A percentile compares a stretch with the other conserved stretches of the same genome.
phyloP scores from a whole-genome alignment of 1,140 invertebrate species.

The Caenorhabditis remanei region DNA sequence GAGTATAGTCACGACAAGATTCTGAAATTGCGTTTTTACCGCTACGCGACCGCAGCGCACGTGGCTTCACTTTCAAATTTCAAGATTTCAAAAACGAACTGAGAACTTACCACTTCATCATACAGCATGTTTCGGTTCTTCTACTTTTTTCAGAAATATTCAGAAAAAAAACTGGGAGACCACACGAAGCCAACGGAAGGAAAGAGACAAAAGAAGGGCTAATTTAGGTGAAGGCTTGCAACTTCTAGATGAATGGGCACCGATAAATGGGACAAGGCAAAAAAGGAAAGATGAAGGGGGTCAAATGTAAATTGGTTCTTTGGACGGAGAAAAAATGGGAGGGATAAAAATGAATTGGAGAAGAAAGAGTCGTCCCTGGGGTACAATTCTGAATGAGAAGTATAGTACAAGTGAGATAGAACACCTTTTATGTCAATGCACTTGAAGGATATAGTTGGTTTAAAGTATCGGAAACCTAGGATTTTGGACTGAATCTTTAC shows the following conservation, averaged over 20 bases:
- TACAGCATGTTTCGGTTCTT: constrained; percentile 5
- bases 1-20: no score
- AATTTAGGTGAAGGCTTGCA: constrained; percentile 6
- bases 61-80: no score
- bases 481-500: no score
- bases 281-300: neutral
- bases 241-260: constrained; percentile 55
- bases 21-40: no score
- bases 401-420: neutral
- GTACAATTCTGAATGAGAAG: neutral
- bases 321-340: no score
- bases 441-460: neutral
- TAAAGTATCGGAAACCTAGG: no score
- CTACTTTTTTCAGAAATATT: constrained; percentile 23
- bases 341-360: neutral
- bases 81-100: neutral
- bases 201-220: neutral
- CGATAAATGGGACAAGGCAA: constrained; percentile 29
- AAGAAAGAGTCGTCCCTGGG: neutral
- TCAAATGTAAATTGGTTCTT: neutral
- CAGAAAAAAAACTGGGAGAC: neutral
- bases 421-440: constrained; percentile 17
- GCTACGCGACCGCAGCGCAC: no score
- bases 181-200: neutral
- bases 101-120: constrained; percentile 46